Evolutionary conservation across 2,113 vertebrate species (phyloP), one percentile per base, ranked within the genome.

Genomic region (Oryzias celebensis): DNA sequence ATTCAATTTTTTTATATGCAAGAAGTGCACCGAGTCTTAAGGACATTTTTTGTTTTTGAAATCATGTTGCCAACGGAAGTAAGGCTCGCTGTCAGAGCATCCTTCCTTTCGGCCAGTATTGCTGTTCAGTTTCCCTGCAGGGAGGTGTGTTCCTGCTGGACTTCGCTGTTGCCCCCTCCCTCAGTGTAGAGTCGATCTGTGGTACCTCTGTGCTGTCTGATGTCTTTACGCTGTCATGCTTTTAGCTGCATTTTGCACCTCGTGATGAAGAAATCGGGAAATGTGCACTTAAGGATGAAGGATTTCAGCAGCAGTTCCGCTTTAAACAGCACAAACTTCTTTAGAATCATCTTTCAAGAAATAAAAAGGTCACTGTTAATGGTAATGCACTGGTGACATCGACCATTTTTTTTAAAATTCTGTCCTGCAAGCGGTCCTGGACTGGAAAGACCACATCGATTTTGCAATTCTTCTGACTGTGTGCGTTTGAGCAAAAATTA

Each of bases 181-280:
- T 75, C 71, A 65, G 62, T 23, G 59, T n/a, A 47, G 10, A 3
- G 71, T 3, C 48, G 28, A 69, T 18, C 46, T 0, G 43, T 80
- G 23, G 23, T 26, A 72, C 68, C 68, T 85, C 61, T 72, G 77
- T 42, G 79, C 62, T 77, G 73, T 83, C 71, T 14, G 59, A 70
- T 74, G 82, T 86, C 54, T 88, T 68, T 89, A 88, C 88, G 90
- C 88, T 88, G 85, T 87, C 68, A 58, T 82, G 71, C 80, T 84
- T 75, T 81, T 86, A 75, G 82, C 85, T 87, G 84, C 62, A 76
- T 87, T 88, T 90, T 90, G 90, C 91, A 89, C 89, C 81, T 88
- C 61, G 59, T 65, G 49, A 62, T 58, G 58, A 58, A 71, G 61
- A 3, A 51, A 43, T 53, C 47, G 48, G 57, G 73, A 80, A 65